A percentile compares a stretch with the other conserved stretches of the same genome.
These are phyloP conservation scores for Drosophila siamana DNA, from an alignment of 2,888 invertebrate genomes.

Conservation along the genomic window DNA sequence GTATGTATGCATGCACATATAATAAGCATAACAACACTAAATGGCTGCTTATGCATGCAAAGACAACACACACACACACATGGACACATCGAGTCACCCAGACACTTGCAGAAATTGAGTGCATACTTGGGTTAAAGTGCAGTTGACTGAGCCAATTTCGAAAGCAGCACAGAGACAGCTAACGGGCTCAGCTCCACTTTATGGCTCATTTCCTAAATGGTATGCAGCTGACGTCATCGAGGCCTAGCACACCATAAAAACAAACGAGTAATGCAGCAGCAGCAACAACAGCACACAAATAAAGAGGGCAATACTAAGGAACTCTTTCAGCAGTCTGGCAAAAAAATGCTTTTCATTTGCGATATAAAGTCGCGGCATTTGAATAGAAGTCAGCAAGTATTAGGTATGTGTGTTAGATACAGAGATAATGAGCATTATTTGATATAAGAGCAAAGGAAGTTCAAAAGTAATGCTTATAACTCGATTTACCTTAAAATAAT, in stretches of 20 bases:
- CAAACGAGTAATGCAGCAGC: slow-evolving; percentile 39
- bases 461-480: too few relatives aligned
- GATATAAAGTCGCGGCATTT: background rate
- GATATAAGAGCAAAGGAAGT: too few relatives aligned
- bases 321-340: background rate
- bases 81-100: slow-evolving; percentile 13
- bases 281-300: slow-evolving; percentile 3
- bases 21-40: slow-evolving; percentile 80
- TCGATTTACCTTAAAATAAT: too few relatives aligned
- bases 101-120: slow-evolving; percentile 69
- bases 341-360: background rate
- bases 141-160: slow-evolving; percentile 75
- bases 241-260: slow-evolving; percentile 60
- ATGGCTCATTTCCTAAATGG: slow-evolving; percentile 82
- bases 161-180: slow-evolving; percentile 38
- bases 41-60: slow-evolving; percentile 78
- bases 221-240: slow-evolving; percentile 60
- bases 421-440: too few relatives aligned
- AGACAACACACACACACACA: slow-evolving; percentile 48
- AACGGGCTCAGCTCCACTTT: slow-evolving; percentile 58
- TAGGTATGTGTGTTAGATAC: too few relatives aligned
- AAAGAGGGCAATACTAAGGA: background rate
- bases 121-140: slow-evolving; percentile 76
- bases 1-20: slow-evolving; percentile 51
- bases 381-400: background rate